Evolutionary conservation across 1,140 invertebrate species (phyloP), one percentile per base, ranked within the genome.

Genomic region (Papilio helenus): DNA sequence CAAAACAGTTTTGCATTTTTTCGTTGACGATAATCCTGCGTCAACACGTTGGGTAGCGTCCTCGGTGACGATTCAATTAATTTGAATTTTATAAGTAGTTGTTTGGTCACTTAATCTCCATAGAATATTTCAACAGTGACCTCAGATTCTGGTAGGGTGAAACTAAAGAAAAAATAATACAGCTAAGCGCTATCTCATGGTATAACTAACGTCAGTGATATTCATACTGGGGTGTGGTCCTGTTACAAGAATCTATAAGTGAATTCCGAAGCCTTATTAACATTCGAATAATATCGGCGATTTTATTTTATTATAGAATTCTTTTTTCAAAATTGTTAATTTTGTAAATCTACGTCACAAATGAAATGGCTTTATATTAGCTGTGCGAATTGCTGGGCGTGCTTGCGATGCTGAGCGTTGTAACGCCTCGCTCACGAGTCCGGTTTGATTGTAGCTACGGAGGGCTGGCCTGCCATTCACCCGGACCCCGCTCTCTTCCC

Each of bases 401-500:
- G 72, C 42, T 79, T 79, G 83, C 83, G 77, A 78, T 79, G 84
- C 83, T 73, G 68, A 82, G 73, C 79, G 79, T 26, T 80, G 82
- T 82, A 83, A 81, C 79, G 46, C 71, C 77, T 76, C 71, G 80
- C 84, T 92, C 76, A 92, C 85, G 76, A 68, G 81, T 86, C 79
- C 79, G 80, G 78, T 90, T 84, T 89, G 82, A 83, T 91, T 91
- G 84, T 90, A 92, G 90, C 85, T 81, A 79, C 82, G 83, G 87
- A 88, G 88, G 89, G 80, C 90, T 92, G 91, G 91, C 89, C 90
- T 88, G 89, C 88, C 88, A 90, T 78, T 91, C 90, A 72, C 89
- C 90, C 73, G 90, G 90, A 85, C 86, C 88, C 86, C 86, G 86
- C 89, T 86, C 82, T 78, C 55, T n/a, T 72, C 71, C 86, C 81